Evolutionary conservation across 2,797 vertebrate genomes (phyloP), one percentile per base, ranked within the genome.

Genomic region (Gallinago solitaria): DNA sequence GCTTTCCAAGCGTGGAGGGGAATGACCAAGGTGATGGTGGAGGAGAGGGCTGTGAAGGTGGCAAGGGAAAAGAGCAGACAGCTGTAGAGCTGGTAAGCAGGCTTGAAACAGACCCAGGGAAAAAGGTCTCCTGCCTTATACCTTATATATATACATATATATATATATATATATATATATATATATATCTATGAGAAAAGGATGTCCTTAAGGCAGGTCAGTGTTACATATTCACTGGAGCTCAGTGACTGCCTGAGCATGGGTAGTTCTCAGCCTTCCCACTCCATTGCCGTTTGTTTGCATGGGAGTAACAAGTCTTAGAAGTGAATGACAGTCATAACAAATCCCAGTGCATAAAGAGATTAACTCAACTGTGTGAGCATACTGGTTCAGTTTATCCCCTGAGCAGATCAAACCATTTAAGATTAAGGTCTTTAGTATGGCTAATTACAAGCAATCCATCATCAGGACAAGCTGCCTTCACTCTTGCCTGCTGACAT

Each of bases 321-420:
- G 37, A 69, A 51, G 50, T 9, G 0, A 82, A 92, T 53, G 61
- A 59, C 82, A 91, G 56, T 73, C 59, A n/a, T 43, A 76, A 65
- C 13, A 80, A 94, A 87, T 85, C 73, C 43, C 30, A 81, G 57
- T 10, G 9, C 68, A 32, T 80, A 64, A 94, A 90, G 77, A 87
- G 88, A 94, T 96, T 94, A 93, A 57, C 70, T 78, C 70, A 18
- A 3, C 73, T 89, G 25, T 83, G 19, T 90, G 53, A 93, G 88
- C 85, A 56, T 88, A 63, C 64, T 81, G 88, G 48, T 81, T 88
- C 24, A 3, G 45, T 91, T 95, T 94, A 91, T 94, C 48, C 69
- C 39, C 76, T 83, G 73, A 94, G 88, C 80, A 88, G 90, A 95
- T 95, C 73, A 94, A 94, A 93, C 69, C 54, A 45, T 78, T 88